Percentiles rank a stretch among this genome's conserved stretches.
phyloP scores from a whole-genome alignment of 2,113 vertebrate genomes.

The Gallinago media region DNA sequence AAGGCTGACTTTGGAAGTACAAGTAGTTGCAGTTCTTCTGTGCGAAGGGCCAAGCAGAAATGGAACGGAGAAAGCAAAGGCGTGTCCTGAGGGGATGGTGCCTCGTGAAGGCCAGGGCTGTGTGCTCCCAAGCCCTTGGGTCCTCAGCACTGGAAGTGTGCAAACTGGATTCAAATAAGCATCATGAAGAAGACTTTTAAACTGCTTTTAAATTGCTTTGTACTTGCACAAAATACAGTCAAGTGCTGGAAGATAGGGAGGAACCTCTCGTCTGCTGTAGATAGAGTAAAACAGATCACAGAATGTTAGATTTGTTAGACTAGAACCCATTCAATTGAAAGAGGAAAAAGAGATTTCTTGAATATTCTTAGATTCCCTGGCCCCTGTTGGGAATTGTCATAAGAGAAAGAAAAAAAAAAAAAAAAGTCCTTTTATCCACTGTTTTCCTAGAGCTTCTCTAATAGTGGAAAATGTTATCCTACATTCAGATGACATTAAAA shows the following conservation, averaged over 20 bases:
- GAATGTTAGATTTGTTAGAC: neutral
- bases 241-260: neutral
- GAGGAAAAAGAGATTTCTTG: neutral
- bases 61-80: neutral
- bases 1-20: neutral
- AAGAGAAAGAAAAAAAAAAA: neutral
- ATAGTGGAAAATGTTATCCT: neutral
- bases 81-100: neutral
- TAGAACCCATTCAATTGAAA: neutral
- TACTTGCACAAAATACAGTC: neutral
- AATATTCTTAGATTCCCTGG: neutral
- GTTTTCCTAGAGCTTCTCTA: neutral
- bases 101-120: neutral
- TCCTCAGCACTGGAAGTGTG: neutral
- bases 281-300: neutral
- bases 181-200: neutral
- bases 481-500: neutral
- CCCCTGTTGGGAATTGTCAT: neutral
- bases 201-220: neutral
- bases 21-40: neutral
- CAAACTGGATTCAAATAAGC: neutral
- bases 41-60: neutral
- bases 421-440: rapidly evolving
- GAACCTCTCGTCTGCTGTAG: neutral
- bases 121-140: neutral